Evolutionary conservation across 92 coral and sea anemone genomes (phyloP), one percentile per base, ranked within the genome.

Genomic region (Isaurus tuberculatus): DNA sequence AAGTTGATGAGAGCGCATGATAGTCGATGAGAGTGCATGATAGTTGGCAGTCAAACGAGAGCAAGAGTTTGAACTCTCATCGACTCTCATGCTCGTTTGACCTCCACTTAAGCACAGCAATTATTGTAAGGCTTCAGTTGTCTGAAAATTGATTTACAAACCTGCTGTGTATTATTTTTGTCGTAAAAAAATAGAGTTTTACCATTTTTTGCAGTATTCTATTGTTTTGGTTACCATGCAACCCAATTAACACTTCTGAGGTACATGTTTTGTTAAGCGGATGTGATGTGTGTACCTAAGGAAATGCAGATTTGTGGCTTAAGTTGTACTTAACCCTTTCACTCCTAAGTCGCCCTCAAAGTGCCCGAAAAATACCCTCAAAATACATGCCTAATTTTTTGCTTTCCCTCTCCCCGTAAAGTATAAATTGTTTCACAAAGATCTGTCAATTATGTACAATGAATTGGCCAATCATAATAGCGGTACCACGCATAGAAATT

Each of bases 391-490:
- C 53, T 9, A 16, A 37, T 77, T 48, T 77, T 20, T n/a, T 44
- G 65, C 68, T 55, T 77, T 42, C 51, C 17, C 31, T 42, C 34
- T 48, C 83, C 83, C 83, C 20, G 55, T 57, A 55, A 29, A 66
- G 84, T 67, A 55, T 0, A 43, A 57, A 31, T 46, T 28, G 84
- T 46, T 57, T n/a, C 43, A 65, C 72, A 60, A 79, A 31, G 34
- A 70, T 5, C 53, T 80, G 34, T 65, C 33, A 0, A 20, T 33
- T 80, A 73, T 80, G 20, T 22, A 43, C 15, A 43, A 22, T 23
- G 49, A 53, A 80, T 80, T 80, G 28, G 27, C 85, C 74, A 64
- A 37, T 65, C 64, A 80, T 0, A 80, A 28, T 64, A 61, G 6
- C 11, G 34, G 20, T 26, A 65, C 53, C 65, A 74, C 64, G 75